These are phyloP conservation scores for Amorpha juglandis DNA, from an alignment of 2,888 invertebrate species.

Conservation along the genomic window DNA sequence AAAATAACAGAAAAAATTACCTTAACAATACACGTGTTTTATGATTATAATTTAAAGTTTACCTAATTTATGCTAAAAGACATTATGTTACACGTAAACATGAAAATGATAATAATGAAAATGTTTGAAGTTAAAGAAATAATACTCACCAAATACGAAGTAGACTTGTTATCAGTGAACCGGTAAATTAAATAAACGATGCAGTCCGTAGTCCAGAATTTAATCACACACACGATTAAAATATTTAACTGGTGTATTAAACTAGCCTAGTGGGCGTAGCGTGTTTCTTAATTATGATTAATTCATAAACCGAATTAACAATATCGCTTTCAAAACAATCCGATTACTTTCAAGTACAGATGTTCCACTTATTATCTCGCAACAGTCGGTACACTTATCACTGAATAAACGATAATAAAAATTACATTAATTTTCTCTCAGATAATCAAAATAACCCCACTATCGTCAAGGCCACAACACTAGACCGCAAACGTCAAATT, in stretches of 20 bases:
- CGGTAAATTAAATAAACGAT: conserved; percentile 19
- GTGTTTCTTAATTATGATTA: conserved; percentile 53
- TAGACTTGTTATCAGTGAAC: conserved; percentile 16
- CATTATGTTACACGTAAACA: background rate
- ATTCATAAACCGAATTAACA: conserved; percentile 48
- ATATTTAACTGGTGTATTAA: conserved; percentile 44
- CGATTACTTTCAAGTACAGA: conserved; percentile 29
- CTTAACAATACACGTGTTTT: no score
- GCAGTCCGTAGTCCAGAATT: conserved; percentile 37
- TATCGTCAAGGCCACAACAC: conserved; percentile 30
- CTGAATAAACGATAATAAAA: background rate
- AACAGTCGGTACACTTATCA: conserved; percentile 28
- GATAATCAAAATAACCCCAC: conserved; percentile 28
- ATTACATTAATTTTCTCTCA: background rate
- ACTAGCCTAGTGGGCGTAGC: conserved; percentile 50
- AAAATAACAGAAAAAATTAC: no score
- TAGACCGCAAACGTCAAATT: conserved; percentile 39
- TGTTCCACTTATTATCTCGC: conserved; percentile 45
- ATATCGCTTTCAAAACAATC: conserved; percentile 52
- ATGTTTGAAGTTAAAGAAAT: background rate
- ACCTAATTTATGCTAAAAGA: no score
- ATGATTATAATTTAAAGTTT: no score
- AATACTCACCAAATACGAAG: conserved; percentile 21
- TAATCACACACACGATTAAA: conserved; percentile 48
- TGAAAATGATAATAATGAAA: background rate